A percentile compares a stretch with the other conserved stretches of the same genome.
These are phyloP conservation scores for Leucania comma DNA, from an alignment of 2,888 invertebrate species.

Conservation along the genomic window DNA sequence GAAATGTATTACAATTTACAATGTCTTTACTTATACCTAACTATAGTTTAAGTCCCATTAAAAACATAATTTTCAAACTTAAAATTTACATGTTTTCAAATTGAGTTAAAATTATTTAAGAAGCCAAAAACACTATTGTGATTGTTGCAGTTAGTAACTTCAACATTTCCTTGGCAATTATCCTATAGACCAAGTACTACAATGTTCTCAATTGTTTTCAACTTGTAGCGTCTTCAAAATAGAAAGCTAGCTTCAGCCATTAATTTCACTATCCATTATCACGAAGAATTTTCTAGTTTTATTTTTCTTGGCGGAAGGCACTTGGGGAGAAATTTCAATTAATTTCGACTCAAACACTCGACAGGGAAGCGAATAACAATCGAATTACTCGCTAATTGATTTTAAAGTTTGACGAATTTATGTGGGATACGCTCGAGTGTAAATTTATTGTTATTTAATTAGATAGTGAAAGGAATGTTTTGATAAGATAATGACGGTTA, in stretches of 20 bases:
- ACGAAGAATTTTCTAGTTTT: constrained; percentile 24
- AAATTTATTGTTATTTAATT: constrained; percentile 24
- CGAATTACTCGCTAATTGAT: constrained; percentile 59
- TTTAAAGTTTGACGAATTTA: constrained; percentile 60
- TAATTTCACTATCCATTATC: constrained; percentile 24
- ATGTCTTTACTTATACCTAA: background rate
- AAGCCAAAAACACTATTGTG: background rate
- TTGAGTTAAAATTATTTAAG: background rate
- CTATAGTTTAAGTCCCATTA: background rate
- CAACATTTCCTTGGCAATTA: constrained; percentile 12
- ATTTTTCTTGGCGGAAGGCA: constrained; percentile 36
- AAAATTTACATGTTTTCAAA: background rate
- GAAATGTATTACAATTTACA: no score
- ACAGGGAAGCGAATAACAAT: constrained; percentile 49
- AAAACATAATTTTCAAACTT: background rate
- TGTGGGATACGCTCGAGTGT: constrained; percentile 36
- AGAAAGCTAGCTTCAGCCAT: constrained; percentile 15
- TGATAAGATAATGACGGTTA: background rate
- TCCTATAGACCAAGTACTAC: background rate
- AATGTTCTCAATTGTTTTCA: constrained; percentile 21
- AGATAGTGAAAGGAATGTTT: constrained; percentile 2
- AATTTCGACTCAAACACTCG: constrained; percentile 61
- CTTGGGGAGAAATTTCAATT: constrained; percentile 59
- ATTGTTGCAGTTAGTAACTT: background rate
- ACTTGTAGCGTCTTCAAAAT: constrained; percentile 33